phyloP scores from a whole-genome alignment of 35 echinoderm and acorn worm genomes.

The Lytechinus variegatus region DNA sequence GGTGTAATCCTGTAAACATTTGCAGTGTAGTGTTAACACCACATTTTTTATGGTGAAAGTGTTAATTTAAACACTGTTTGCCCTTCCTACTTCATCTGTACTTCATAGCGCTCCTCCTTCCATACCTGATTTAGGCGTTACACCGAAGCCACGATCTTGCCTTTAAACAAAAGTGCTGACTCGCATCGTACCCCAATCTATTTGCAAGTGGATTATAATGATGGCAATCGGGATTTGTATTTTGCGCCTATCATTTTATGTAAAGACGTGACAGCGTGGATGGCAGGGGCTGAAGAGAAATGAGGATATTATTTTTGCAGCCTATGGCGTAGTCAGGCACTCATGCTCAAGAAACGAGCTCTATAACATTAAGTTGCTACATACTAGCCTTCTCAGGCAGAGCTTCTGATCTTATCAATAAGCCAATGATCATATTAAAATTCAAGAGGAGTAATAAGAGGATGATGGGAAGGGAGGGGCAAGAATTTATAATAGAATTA shows the following conservation, averaged over 20 bases:
- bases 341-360: slow-evolving; percentile 15
- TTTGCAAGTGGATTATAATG: neutral
- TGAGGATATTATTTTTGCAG: neutral
- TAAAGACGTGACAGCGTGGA: neutral
- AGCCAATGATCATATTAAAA: neutral
- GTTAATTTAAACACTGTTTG: neutral
- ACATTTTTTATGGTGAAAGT: neutral
- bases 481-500: slow-evolving; percentile 7
- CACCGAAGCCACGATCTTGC: neutral
- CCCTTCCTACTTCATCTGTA: neutral
- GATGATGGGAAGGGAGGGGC: neutral
- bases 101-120: neutral
- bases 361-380: neutral
- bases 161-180: neutral
- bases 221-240: neutral
- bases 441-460: slow-evolving; percentile 9
- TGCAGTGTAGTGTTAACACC: no score
- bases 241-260: neutral
- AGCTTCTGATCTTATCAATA: neutral
- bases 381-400: neutral
- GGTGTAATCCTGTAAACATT: no score
- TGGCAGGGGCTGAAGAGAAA: neutral
- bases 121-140: neutral
- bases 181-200: neutral
- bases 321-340: neutral